Evolutionary conservation across 2,113 vertebrate genomes (phyloP).

Genomic region (Aptenodytes forsteri): DNA sequence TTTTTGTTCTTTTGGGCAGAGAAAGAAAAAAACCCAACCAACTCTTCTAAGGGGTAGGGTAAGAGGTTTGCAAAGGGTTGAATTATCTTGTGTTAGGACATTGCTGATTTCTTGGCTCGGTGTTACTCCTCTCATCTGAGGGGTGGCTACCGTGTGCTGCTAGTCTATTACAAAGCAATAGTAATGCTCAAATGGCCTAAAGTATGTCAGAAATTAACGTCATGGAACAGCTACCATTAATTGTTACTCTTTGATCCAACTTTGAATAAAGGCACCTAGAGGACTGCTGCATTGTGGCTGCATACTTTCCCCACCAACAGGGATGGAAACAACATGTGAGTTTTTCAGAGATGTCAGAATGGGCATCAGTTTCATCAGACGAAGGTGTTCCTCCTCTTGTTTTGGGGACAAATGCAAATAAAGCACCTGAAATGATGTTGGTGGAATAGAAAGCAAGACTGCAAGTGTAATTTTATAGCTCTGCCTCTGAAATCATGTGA

Average conservation of each 20-base stretch:
- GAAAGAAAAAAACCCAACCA: background rate
- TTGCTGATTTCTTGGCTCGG: background rate
- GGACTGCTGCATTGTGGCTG: background rate
- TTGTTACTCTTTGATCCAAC: background rate
- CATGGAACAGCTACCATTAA: background rate
- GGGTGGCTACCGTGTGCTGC: background rate
- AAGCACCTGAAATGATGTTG: accelerated
- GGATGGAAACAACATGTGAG: background rate
- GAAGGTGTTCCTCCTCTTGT: background rate
- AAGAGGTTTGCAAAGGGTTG: background rate
- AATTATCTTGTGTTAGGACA: background rate
- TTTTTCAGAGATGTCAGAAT: background rate
- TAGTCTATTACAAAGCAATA: background rate
- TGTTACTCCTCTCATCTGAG: background rate
- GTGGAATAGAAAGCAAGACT: background rate
- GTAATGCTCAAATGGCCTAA: background rate
- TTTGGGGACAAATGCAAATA: background rate
- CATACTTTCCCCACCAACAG: background rate
- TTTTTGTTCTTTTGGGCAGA: background rate
- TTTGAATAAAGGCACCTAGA: background rate
- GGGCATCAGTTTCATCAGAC: background rate
- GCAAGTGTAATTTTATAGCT: background rate
- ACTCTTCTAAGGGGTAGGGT: background rate
- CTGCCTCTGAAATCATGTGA: background rate
- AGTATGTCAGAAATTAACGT: background rate